Evolutionary conservation across 2,113 vertebrate genomes (phyloP), one percentile per base, ranked within the genome.

Genomic region (Phyllopteryx taeniolatus): DNA sequence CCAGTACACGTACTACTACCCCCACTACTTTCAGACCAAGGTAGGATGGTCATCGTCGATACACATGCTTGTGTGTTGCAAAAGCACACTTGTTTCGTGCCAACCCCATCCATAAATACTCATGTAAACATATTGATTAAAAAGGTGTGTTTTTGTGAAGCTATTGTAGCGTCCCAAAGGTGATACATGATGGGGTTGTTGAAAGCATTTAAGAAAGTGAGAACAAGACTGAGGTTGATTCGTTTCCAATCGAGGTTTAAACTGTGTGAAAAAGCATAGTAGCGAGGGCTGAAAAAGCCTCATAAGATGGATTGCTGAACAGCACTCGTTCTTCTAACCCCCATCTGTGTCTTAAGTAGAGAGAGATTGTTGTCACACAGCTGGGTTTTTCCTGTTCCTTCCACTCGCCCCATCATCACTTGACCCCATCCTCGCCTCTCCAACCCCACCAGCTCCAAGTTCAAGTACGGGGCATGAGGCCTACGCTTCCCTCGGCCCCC

Each of bases 1-100:
- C 88, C 96, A 98, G 94, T 98, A 96, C 94, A 96, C 95, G 90
- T 98, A 96, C 94, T 98, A 96, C 93, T 98, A 97, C 87, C 96
- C 96, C 90, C 96, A 97, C 91, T 97, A 96, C 92, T 94, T 96
- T 90, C 96, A 98, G 93, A 96, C 95, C 91, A 98, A 98, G 96
- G 96, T 98, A 97, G 76, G 90, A 63, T 46, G 75, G 67, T 73
- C 78, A 60, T 49, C 27, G 1, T 42, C 27, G 67, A 67, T 35
- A 43, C 33, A 75, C 3, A 4, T 54, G 72, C 65, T 63, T 68
- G 12, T 63, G 20, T 63, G n/a, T 17, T 68, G 57, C 35, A 53
- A 59, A 70, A 57, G 20, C 59, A 61, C 15, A 61, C 59, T 35
- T 61, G 31, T 6, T 27, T 61, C 31, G 6, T 53, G 49, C 17